Evolutionary conservation across 2,888 invertebrate species (phyloP).

Genomic region (Chrysotoxum bicinctum): DNA sequence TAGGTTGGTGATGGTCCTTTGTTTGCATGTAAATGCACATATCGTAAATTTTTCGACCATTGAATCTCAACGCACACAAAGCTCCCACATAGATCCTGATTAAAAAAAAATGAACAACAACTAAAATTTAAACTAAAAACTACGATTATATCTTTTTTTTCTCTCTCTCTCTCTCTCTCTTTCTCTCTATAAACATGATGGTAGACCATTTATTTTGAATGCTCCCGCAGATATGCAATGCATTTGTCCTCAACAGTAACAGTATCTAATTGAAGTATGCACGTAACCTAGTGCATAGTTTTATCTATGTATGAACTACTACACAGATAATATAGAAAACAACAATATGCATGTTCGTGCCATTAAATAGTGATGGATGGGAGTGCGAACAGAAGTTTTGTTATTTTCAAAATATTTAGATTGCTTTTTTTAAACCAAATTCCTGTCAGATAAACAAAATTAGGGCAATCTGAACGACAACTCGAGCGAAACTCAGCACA

Average conservation of each 20-base stretch:
- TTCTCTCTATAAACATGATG: background rate
- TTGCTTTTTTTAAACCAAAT: background rate
- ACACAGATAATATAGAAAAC: background rate
- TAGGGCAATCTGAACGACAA: background rate
- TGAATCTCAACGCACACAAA: constrained; percentile 23
- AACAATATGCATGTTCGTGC: background rate
- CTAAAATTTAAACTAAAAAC: constrained; percentile 18
- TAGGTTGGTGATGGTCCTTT: background rate
- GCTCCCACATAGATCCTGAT: constrained; percentile 51
- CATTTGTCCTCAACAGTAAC: constrained; percentile 5
- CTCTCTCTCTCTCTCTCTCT: background rate
- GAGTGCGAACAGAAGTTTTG: background rate
- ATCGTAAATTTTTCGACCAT: constrained; percentile 13
- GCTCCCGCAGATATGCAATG: constrained; percentile 43
- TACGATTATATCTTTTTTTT: background rate
- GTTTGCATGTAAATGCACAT: constrained; percentile 16
- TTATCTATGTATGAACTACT: background rate
- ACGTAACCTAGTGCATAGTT: background rate
- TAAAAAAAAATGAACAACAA: constrained; percentile 18
- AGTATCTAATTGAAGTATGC: background rate
- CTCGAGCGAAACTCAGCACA: background rate
- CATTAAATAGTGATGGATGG: constrained; percentile 1
- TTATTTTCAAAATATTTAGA: background rate
- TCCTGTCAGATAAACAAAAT: background rate
- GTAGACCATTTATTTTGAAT: constrained; percentile 49